Conservation (phyloP, 1,140 invertebrate genomes). For the Panonychus citri region DNA sequence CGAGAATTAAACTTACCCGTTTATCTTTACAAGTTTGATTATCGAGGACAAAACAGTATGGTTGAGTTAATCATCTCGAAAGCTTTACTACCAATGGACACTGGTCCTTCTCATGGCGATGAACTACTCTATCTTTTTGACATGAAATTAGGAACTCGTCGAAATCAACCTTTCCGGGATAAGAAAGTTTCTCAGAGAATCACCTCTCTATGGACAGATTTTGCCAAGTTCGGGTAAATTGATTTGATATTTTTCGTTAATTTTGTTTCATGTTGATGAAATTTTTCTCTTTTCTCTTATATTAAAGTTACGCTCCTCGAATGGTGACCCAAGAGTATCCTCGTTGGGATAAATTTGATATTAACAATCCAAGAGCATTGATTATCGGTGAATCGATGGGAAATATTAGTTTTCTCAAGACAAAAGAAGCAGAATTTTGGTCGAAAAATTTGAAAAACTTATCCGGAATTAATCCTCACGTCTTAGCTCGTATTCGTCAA, state of each 20-base stretch:
- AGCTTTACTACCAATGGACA: slow-evolving; percentile 2
- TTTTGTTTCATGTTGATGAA: too few species aligned
- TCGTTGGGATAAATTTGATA: slow-evolving; percentile 10
- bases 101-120: slow-evolving; percentile 22
- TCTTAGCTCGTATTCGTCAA: neutral
- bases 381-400: neutral
- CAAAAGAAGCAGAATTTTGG: neutral
- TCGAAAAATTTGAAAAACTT: too few species aligned
- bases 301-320: slow-evolving; percentile 10
- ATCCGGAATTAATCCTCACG: too few species aligned
- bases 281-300: neutral
- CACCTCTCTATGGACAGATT: slow-evolving; percentile 16
- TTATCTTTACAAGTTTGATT: slow-evolving; percentile 21
- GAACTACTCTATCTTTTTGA: slow-evolving; percentile 22
- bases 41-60: slow-evolving; percentile 21
- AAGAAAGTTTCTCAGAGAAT: slow-evolving; percentile 8
- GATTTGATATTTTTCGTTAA: neutral
- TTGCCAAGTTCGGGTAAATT: slow-evolving; percentile 1
- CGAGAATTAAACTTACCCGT: slow-evolving; percentile 12
- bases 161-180: slow-evolving; percentile 10
- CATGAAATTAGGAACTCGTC: slow-evolving; percentile 9
- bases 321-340: slow-evolving; percentile 14
- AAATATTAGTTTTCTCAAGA: neutral
- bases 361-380: neutral
- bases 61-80: slow-evolving; percentile 17